Conservation (phyloP, 2,113 vertebrate species). For the Cyanoramphus novaezelandiae region DNA sequence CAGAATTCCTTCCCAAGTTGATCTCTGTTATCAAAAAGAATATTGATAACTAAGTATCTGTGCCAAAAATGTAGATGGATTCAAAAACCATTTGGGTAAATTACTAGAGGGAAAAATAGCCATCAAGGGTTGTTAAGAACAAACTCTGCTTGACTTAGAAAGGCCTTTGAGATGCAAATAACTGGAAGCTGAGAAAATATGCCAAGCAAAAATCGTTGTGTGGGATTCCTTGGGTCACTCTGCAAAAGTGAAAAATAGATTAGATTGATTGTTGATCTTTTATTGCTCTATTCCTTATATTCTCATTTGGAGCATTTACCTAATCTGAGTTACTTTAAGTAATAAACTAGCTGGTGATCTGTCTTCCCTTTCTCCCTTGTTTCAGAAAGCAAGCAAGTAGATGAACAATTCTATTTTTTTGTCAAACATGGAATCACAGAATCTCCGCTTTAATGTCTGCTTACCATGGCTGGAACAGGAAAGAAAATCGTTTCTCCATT, state of each 20-base stretch:
- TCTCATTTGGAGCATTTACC: neutral
- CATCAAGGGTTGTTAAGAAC: neutral
- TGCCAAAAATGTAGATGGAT: neutral
- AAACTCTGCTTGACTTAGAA: neutral
- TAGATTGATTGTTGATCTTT: neutral
- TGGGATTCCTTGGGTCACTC: neutral
- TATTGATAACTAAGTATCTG: neutral
- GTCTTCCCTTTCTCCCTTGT: neutral
- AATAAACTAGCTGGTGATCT: neutral
- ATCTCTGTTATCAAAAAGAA: neutral
- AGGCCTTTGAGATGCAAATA: neutral
- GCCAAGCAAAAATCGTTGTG: neutral
- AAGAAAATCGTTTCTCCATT: fast-evolving
- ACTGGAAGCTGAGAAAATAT: neutral
- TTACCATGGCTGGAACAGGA: neutral
- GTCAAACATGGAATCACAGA: neutral
- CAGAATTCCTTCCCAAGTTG: neutral
- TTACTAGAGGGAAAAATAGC: neutral
- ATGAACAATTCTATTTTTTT: neutral
- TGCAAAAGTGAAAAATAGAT: neutral
- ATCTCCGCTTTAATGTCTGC: neutral
- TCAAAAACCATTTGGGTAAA: neutral
- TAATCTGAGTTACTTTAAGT: neutral
- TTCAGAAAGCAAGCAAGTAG: neutral
- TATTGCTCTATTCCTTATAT: neutral